A percentile compares a stretch with the other conserved stretches of the same genome.
Conservation (phyloP, 2,113 vertebrate genomes). For the Paratilapia polleni region DNA sequence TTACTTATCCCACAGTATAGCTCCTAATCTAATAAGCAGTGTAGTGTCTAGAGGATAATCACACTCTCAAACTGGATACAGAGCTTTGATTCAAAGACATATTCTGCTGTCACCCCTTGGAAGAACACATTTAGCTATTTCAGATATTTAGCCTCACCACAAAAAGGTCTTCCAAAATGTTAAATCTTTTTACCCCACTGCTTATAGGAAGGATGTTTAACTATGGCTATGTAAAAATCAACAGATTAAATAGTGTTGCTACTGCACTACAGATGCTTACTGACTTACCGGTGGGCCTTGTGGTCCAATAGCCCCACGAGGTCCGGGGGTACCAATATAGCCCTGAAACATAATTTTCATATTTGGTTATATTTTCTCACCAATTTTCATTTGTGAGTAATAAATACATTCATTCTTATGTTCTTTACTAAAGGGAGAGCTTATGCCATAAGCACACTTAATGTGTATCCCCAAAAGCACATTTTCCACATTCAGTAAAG, state of each 20-base stretch:
- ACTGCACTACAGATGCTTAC: neutral
- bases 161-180: neutral
- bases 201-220: neutral
- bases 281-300: slow-evolving; percentile 91
- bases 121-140: neutral
- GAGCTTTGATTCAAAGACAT: neutral
- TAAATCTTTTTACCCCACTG: neutral
- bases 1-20: neutral
- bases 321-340: slow-evolving; percentile 84
- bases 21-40: neutral
- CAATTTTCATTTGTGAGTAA: neutral
- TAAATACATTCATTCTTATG: neutral
- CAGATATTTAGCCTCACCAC: neutral
- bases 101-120: neutral
- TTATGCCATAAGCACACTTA: neutral
- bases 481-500: neutral
- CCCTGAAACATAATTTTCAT: slow-evolving; percentile 83
- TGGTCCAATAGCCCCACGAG: slow-evolving; percentile 88
- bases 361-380: neutral
- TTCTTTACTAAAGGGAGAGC: neutral
- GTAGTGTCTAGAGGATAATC: neutral
- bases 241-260: neutral
- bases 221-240: neutral
- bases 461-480: neutral
- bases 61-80: neutral